Base-by-base conservation (phyloP, 2,888 invertebrate species). In the Diplazon laetatorius region DNA sequence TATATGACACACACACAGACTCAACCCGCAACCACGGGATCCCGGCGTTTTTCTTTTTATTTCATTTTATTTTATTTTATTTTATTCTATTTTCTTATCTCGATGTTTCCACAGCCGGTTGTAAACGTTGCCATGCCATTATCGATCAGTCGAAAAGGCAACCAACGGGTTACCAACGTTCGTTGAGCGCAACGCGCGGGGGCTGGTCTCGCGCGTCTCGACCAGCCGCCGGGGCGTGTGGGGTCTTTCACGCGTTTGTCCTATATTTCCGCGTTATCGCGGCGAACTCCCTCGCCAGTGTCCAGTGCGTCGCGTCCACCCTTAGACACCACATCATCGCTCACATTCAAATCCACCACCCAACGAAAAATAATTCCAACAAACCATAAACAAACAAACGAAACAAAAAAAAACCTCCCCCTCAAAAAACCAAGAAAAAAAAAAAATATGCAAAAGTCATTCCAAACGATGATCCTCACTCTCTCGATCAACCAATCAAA, bases 41-140 rank as follows among this genome's bases (percentile, higher is more conserved):
- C n/a, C n/a, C n/a, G n/a, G n/a, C n/a, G n/a, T n/a, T n/a, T n/a
- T n/a, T n/a, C n/a, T n/a, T n/a, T n/a, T n/a, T n/a, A n/a, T n/a
- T n/a, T n/a, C n/a, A n/a, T n/a, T n/a, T n/a, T n/a, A n/a, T n/a
- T n/a, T n/a, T n/a, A n/a, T n/a, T n/a, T n/a, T n/a, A n/a, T n/a
- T n/a, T n/a, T n/a, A n/a, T n/a, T n/a, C 52, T 35, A 25, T 6
- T 52, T 25, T 57, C 37, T 37, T 57, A 35, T 30, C 30, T 6
- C 30, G 16, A 37, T 30, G 57, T 37, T 57, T 48, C 70, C 74
- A 25, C 75, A 57, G 46, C 63, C 59, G 68, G 46, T 68, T 73
- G 46, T 70, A 77, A 82, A n/a, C 76, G 88, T 87, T 88, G 85
- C 85, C 82, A 86, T 86, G 87, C 83, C 84, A 82, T 76, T 87